These are phyloP conservation scores for Nomada fucata DNA, from an alignment of 2,888 invertebrate genomes.

Conservation along the genomic window DNA sequence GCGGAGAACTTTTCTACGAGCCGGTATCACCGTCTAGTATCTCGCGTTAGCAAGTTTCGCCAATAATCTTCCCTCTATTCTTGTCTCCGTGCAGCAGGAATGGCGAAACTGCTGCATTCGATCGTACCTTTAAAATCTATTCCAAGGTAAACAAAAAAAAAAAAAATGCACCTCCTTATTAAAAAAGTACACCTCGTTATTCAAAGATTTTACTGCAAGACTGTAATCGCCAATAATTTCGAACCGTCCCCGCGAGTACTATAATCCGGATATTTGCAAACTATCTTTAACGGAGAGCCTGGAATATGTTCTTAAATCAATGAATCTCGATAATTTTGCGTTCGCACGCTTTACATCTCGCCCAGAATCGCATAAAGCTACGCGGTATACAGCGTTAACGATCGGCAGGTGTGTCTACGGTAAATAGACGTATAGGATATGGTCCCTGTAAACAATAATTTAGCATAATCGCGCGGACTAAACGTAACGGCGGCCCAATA, in stretches of 20 bases:
- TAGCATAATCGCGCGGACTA: conserved; percentile 78
- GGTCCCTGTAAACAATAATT: conserved; percentile 77
- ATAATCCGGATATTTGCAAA: no score
- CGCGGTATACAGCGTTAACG: conserved; percentile 29
- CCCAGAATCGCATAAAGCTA: not conserved
- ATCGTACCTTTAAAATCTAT: no score
- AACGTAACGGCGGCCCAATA: conserved; percentile 76
- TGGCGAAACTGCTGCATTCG: no score
- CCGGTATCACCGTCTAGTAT: conserved; percentile 9
- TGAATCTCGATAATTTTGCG: not conserved
- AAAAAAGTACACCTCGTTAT: no score
- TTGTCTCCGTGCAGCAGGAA: not conserved
- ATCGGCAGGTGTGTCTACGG: conserved; percentile 52
- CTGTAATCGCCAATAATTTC: no score
- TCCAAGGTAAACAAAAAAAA: no score
- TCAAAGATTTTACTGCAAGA: no score
- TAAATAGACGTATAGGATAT: conserved; percentile 73
- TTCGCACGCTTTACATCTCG: conserved; percentile 6
- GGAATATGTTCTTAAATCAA: no score
- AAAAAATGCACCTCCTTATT: no score
- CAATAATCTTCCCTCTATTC: conserved; percentile 9
- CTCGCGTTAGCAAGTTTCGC: conserved; percentile 21
- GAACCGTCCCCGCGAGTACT: no score
- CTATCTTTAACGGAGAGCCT: no score
- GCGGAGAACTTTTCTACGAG: conserved; percentile 9